Base-by-base conservation (phyloP, 2,888 invertebrate genomes). In the Ernsta delagoae region DNA sequence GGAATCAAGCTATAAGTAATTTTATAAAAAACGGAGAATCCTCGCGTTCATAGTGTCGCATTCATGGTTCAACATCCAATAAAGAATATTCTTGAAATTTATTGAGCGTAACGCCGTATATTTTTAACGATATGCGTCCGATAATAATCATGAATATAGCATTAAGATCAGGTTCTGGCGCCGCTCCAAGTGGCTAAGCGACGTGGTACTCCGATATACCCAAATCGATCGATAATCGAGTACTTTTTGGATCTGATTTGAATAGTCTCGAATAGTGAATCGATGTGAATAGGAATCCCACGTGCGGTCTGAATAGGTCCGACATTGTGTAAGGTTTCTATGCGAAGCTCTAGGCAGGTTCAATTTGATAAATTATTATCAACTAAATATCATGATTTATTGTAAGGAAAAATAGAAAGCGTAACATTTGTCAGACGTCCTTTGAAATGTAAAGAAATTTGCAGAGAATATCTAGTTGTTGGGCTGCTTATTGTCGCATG, bases 201-300 rank as follows among this genome's bases (percentile, higher is more conserved):
- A 45, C 57, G 56, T 57, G 63, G 36, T 45, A 43, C 34, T 45
- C 43, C 43, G 53, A 43, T 54, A 82, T 82, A 36, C 79, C 80
- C 78, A 75, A 86, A 87, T 85, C 89, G 84, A 89, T 89, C 80
- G 79, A 87, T 86, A 83, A 85, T 57, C 57, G 57, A 57, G 57
- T 84, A 86, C 79, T 87, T 87, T 89, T 89, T 34, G 11, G 87
- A 89, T 87, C 81, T 78, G 76, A 88, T 88, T 88, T 86, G 87
- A 87, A 87, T 87, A 82, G 81, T 83, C 74, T 79, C 76, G 48
- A 63, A 63, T 63, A 71, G 63, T 39, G 59, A 69, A 68, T 56
- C 56, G 61, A 68, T 61, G 9, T 62, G 68, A 68, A 62, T 62
- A 59, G 68, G 56, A 45, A 45, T 68, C 56, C 61, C 41, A 66